A percentile compares a stretch with the other conserved stretches of the same genome.
phyloP scores from a whole-genome alignment of 2,888 invertebrate species.

The Cacoxenus indagator region DNA sequence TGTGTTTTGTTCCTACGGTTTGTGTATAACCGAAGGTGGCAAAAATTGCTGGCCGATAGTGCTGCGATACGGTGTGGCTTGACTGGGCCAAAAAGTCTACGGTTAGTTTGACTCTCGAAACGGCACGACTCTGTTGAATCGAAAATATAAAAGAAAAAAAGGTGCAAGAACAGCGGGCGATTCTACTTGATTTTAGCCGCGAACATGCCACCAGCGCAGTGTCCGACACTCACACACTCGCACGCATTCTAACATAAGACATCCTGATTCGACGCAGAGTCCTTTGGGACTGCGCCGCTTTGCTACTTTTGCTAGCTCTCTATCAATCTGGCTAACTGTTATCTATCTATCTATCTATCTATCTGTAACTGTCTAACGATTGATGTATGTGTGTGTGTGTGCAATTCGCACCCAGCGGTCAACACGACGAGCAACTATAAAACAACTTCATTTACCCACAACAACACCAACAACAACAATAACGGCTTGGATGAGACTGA shows the following conservation, averaged over 20 bases:
- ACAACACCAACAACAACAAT: conserved; percentile 41
- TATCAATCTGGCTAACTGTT: conserved; percentile 1
- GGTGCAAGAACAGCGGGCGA: conserved; percentile 45
- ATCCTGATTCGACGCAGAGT: neutral
- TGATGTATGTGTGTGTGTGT: conserved; percentile 17
- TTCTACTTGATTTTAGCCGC: conserved; percentile 58
- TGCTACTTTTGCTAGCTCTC: neutral
- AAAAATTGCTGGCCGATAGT: conserved; percentile 25
- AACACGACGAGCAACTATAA: conserved; percentile 4
- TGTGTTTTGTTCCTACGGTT: conserved; percentile 4
- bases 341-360: neutral
- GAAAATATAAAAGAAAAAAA: conserved; percentile 37
- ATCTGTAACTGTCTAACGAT: conserved; percentile 2
- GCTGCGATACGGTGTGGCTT: neutral
- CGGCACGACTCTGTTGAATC: neutral
- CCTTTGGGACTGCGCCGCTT: neutral
- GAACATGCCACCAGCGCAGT: conserved; percentile 37
- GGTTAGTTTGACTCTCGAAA: too few relatives aligned
- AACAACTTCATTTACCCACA: conserved; percentile 29
- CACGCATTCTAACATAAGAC: neutral
- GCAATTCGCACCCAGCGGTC: conserved; percentile 41
- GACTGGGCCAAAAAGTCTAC: too few relatives aligned
- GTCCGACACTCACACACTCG: conserved; percentile 32
- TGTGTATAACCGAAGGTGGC: conserved; percentile 45
- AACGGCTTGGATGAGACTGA: neutral